phyloP scores from a whole-genome alignment of 2,113 vertebrate genomes.

The Hypomesus transpacificus region DNA sequence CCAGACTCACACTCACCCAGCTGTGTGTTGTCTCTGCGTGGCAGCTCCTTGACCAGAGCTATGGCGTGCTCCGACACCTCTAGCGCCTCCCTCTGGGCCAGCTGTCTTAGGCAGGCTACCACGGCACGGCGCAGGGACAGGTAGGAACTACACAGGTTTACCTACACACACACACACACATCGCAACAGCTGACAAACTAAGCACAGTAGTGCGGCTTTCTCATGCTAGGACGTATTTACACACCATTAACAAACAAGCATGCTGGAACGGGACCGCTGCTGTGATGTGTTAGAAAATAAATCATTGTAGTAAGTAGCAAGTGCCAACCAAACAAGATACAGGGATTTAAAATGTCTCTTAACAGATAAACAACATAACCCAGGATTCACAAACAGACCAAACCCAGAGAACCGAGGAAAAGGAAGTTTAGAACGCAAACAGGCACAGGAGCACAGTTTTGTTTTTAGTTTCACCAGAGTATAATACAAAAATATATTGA shows the following conservation, averaged over 20 bases:
- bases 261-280: background rate
- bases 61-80: slow-evolving; percentile 86
- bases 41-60: slow-evolving; percentile 77
- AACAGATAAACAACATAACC: too few relatives aligned
- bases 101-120: slow-evolving; percentile 84
- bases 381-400: too few relatives aligned
- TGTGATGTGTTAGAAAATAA: background rate
- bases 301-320: background rate
- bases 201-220: background rate
- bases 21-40: slow-evolving; percentile 71
- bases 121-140: slow-evolving; percentile 81
- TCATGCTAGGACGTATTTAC: background rate
- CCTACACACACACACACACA: slow-evolving; percentile 67
- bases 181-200: background rate
- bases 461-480: too few relatives aligned
- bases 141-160: slow-evolving; percentile 86
- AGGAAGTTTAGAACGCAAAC: too few relatives aligned
- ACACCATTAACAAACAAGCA: background rate
- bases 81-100: slow-evolving; percentile 85
- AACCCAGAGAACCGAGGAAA: too few relatives aligned
- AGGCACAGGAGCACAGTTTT: too few relatives aligned
- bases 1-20: slow-evolving; percentile 68
- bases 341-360: too few relatives aligned
- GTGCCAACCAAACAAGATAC: background rate
- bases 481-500: too few relatives aligned